Evolutionary conservation across 2,113 vertebrate species (phyloP).

Genomic region (Hyla sarda): DNA sequence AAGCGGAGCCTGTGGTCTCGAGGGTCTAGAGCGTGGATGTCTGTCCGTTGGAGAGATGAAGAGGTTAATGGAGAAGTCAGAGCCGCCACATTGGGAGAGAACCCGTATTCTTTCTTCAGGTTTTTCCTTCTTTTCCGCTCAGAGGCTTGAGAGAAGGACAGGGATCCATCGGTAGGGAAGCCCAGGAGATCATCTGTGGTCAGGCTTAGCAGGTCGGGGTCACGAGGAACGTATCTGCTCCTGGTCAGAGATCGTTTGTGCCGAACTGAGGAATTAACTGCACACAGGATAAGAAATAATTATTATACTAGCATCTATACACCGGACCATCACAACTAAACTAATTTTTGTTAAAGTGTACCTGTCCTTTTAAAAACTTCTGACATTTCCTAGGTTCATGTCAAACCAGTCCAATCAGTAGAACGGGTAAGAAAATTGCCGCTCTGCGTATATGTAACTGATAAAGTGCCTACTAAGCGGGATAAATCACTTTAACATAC

Average conservation of each 20-base stretch:
- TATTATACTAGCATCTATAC: too few species aligned
- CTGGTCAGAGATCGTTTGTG: not conserved
- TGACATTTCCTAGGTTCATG: too few species aligned
- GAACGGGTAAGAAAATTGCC: too few species aligned
- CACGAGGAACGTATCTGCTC: conserved; percentile 59
- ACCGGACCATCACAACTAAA: too few species aligned
- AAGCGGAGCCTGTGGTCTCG: not conserved
- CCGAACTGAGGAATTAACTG: conserved; percentile 20
- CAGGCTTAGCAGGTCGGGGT: conserved; percentile 79
- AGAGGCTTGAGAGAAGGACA: conserved; percentile 70
- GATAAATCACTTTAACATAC: too few species aligned
- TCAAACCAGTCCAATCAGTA: too few species aligned
- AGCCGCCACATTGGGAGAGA: not conserved
- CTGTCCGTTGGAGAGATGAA: not conserved
- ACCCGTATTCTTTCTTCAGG: conserved; percentile 23
- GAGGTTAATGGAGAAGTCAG: not conserved
- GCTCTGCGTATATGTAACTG: too few species aligned
- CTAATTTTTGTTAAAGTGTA: too few species aligned
- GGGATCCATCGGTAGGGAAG: conserved; percentile 80
- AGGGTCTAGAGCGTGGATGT: conserved; percentile 45
- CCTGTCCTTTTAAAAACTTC: too few species aligned
- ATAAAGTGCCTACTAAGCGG: too few species aligned
- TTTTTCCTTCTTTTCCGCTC: conserved; percentile 51
- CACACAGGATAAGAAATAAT: conserved; percentile 54
- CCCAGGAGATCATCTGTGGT: conserved; percentile 86